phyloP scores from a whole-genome alignment of 2,113 vertebrate species.

The Rhinichthys klamathensis region DNA sequence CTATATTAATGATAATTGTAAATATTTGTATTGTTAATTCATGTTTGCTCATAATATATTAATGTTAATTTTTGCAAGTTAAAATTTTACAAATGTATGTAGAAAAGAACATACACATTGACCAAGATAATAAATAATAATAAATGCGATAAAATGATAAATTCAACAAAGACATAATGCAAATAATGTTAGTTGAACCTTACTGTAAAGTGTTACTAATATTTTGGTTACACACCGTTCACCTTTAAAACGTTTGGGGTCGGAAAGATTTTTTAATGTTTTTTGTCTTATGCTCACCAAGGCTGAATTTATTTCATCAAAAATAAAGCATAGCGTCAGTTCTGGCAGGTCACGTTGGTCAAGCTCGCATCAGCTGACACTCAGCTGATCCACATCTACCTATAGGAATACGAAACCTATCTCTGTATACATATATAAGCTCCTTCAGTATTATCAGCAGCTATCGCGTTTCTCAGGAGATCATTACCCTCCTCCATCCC shows the following conservation, averaged over 20 bases:
- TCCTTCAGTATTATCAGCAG: too few species aligned
- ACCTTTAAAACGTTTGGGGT: background rate
- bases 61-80: background rate
- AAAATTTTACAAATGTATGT: background rate
- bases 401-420: too few species aligned
- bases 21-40: background rate
- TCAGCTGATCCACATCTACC: too few species aligned
- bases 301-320: background rate
- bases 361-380: too few species aligned
- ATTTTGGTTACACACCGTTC: background rate
- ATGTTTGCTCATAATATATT: background rate
- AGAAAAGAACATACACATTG: background rate
- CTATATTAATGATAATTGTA: background rate
- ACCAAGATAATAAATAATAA: background rate
- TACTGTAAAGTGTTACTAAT: background rate
- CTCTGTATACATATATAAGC: too few species aligned
- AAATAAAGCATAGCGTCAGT: too few species aligned
- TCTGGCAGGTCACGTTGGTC: too few species aligned
- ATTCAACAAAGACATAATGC: background rate
- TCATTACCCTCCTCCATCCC: too few species aligned
- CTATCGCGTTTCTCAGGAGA: too few species aligned
- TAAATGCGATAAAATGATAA: background rate
- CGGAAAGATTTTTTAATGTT: background rate
- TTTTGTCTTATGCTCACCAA: background rate
- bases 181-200: background rate